Evolutionary conservation across 2,797 vertebrate species (phyloP).

Genomic region (Parauchenoglanis ngamensis): DNA sequence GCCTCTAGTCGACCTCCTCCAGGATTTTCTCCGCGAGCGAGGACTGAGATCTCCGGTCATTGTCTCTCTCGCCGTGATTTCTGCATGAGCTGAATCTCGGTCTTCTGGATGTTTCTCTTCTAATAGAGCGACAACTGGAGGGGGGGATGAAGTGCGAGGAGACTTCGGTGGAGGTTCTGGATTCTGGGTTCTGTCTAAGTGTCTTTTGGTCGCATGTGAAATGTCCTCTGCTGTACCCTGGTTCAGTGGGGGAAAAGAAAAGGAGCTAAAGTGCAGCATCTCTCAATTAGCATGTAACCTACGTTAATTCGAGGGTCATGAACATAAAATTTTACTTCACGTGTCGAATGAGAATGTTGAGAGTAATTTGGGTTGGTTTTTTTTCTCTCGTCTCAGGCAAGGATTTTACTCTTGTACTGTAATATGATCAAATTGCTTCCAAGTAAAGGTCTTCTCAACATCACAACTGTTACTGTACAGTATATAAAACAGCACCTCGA

Average conservation of each 20-base stretch:
- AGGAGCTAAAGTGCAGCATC: background rate
- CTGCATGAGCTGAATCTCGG: conserved; percentile 21
- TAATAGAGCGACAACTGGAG: background rate
- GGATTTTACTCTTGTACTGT: background rate
- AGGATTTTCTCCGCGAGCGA: conserved; percentile 69
- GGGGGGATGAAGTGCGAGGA: conserved; percentile 57
- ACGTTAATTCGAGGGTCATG: background rate
- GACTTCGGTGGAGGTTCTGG: conserved; percentile 66
- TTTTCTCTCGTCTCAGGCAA: background rate
- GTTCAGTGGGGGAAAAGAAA: background rate
- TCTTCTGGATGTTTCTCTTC: conserved; percentile 43
- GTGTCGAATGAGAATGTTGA: background rate
- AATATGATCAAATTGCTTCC: background rate
- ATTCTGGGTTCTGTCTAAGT: conserved; percentile 61
- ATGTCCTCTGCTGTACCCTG: conserved; percentile 52
- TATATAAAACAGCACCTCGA: background rate
- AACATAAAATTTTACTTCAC: background rate
- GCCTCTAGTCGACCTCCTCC: conserved; percentile 74
- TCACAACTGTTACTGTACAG: background rate
- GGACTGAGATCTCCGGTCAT: conserved; percentile 52
- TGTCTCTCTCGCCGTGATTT: conserved; percentile 36
- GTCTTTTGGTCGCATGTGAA: conserved; percentile 61
- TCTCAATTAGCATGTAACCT: background rate
- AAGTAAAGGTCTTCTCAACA: background rate
- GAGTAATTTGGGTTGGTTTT: background rate